Evolutionary conservation across 2,888 invertebrate species (phyloP), one percentile per base, ranked within the genome.

Genomic region (Alloscopus bannaensis): DNA sequence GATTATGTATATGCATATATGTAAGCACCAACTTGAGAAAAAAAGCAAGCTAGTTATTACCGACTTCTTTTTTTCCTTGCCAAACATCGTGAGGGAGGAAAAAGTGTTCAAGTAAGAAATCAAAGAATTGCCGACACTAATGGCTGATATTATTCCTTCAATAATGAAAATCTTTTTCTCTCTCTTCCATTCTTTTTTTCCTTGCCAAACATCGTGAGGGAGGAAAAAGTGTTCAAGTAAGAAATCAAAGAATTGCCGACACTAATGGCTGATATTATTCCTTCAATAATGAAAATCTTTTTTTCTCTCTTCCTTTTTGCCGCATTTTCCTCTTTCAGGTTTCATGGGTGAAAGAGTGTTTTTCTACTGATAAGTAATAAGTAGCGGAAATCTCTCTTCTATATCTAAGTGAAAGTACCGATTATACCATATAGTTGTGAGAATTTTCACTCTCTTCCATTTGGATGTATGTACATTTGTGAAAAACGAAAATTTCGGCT

Each of bases 81-180:
- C 31, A 29, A 52, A 59, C 13, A 40, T 11, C 40, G n/a, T 40
- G 40, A 47, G n/a, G 4, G 28, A 64, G 31, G 28, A 31, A 62
- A 62, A 40, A 40, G 42, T 40, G 62, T 59, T 50, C 22, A 47
- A 57, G 59, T 70, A 59, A 59, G 47, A 60, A 60, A 70, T 60
- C 59, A 72, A 72, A 50, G 55, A 52, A 36, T 64, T 64, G 64
- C 55, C 62, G 64, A 72, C 62, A 50, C 72, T 72, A 72, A 72
- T 72, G 72, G 72, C 59, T 47, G 31, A 28, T 60, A 45, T 71
- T 71, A 60, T 59, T 13, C 20, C 18, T 64, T 50, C 24, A 64
- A 64, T 55, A 72, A 64, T 72, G 26, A 62, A 40, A 45, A 45
- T 62, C 28, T 62, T 62, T 60, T 28, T 26, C n/a, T 11, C 29